Evolutionary conservation across 2,113 vertebrate genomes (phyloP).

Genomic region (Mustela lutreola): DNA sequence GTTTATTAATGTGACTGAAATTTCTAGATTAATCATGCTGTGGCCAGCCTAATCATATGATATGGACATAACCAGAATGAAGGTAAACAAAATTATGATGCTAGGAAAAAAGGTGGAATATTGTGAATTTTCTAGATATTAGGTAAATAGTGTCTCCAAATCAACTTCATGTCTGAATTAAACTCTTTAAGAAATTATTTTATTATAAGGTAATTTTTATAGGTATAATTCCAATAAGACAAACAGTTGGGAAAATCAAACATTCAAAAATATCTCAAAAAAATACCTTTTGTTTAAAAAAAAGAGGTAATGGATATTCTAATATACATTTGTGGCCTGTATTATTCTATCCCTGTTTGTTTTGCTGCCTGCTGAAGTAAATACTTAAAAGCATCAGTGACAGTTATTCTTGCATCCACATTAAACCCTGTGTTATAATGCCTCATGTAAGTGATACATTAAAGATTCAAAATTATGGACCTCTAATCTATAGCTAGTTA

Average conservation of each 20-base stretch:
- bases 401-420: neutral
- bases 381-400: neutral
- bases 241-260: neutral
- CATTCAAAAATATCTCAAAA: neutral
- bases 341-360: neutral
- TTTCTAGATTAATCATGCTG: neutral
- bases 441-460: neutral
- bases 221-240: neutral
- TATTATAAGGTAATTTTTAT: neutral
- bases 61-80: neutral
- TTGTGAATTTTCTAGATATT: neutral
- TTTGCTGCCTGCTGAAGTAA: neutral
- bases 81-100: neutral
- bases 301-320: neutral
- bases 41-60: neutral
- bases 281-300: neutral
- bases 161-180: neutral
- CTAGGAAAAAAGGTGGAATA: neutral
- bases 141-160: neutral
- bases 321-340: neutral
- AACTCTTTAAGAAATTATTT: neutral
- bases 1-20: neutral
- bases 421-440: neutral
- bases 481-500: neutral
- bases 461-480: neutral